Evolutionary conservation across 2,888 invertebrate genomes (phyloP), one percentile per base, ranked within the genome.

Genomic region (Oxycera nigricornis): DNA sequence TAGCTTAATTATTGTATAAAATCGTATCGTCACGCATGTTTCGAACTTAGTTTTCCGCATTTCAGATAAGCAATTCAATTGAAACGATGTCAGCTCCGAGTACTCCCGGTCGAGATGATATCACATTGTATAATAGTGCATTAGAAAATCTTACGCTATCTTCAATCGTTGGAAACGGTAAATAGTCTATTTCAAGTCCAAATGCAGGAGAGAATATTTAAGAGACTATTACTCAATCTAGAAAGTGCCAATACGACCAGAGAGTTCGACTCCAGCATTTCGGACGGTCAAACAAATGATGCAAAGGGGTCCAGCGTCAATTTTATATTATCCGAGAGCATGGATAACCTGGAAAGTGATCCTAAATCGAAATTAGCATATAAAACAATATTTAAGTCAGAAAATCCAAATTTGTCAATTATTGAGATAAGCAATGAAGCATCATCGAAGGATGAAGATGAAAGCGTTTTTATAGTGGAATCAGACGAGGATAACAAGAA

Each of bases 361-460:
- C 83, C 84, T 6, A 85, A 85, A 79, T 83, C 84, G 41, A 83
- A 82, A 78, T 79, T 85, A 81, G 84, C 85, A 73, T 83, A 82
- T 80, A 84, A 84, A 82, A 84, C 84, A 82, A 83, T 85, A 83
- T 85, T 84, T 73, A 84, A 83, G 79, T 80, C 79, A 74, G 82
- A 82, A 81, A 84, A 85, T 80, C 84, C 85, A 77, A 80, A 85
- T 79, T 81, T 84, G 84, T 83, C 85, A 84, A 85, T 85, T 85
- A 85, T 85, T 81, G 84, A 85, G 80, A 85, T 84, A 74, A 84
- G 81, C 78, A 81, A 83, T 78, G 82, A 81, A 77, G 82, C 83
- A 17, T 81, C 81, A 76, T 81, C 81, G 73, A 72, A 72, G 1
- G 82, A 81, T 73, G 81, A 82, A 74, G 82, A 82, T 65, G 79